Conservation (phyloP, 2,888 invertebrate genomes). For the Catonia carolina region DNA sequence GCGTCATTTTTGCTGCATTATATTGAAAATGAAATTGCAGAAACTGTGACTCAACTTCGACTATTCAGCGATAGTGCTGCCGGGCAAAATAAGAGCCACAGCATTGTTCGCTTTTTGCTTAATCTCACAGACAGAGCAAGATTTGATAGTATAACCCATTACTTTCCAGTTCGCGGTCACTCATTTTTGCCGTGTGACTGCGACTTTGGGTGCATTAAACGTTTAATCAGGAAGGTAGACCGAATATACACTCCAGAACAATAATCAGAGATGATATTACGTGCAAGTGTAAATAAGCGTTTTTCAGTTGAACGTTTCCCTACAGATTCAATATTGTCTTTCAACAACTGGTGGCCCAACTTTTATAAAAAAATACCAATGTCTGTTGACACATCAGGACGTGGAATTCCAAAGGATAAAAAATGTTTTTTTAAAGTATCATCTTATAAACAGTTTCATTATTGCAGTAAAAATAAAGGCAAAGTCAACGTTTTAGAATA, state of each 20-base stretch:
- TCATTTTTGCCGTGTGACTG: constrained; percentile 18
- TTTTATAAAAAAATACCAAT: constrained; percentile 12
- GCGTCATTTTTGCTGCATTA: constrained; percentile 20
- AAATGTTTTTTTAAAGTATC: constrained; percentile 16
- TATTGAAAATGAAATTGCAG: constrained; percentile 23
- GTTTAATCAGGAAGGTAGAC: constrained; percentile 10
- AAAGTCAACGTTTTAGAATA: constrained; percentile 7
- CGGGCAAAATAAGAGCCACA: constrained; percentile 29
- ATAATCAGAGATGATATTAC: too few relatives aligned
- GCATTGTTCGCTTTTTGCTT: constrained; percentile 13
- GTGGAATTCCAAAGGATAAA: constrained; percentile 5
- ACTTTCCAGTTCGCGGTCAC: constrained; percentile 13
- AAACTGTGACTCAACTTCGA: constrained; percentile 20
- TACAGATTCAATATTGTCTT: constrained; percentile 6
- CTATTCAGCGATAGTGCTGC: constrained; percentile 26
- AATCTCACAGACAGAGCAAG: constrained; percentile 16
- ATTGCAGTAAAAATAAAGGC: constrained; percentile 3
- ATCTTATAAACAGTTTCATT: constrained; percentile 9
- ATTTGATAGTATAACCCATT: constrained; percentile 18
- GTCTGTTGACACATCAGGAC: constrained; percentile 15
- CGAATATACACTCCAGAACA: too few relatives aligned
- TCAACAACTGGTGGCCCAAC: constrained; percentile 18
- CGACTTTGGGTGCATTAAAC: constrained; percentile 16
- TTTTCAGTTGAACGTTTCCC: constrained; percentile 14
- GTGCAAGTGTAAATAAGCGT: constrained; percentile 7